These are phyloP conservation scores for Sciurus carolinensis DNA, from an alignment of 2,797 vertebrate genomes.

Conservation along the genomic window DNA sequence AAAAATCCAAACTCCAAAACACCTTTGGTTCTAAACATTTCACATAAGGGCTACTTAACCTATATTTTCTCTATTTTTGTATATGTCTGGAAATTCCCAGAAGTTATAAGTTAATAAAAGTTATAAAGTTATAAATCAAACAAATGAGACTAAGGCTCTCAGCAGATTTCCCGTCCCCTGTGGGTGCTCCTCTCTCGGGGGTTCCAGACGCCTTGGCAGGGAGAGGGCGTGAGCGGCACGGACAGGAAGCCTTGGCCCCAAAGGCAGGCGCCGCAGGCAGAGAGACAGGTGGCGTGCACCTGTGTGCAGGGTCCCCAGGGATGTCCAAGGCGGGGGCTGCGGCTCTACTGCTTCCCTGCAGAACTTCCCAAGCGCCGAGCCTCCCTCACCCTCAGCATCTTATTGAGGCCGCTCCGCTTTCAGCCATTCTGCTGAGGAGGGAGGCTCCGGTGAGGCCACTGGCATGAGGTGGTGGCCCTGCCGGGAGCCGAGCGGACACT, in stretches of 20 bases:
- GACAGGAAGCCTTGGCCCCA: neutral
- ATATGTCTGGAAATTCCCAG: neutral
- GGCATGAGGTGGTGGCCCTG: too few species aligned
- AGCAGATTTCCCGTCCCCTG: neutral
- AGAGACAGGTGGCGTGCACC: neutral
- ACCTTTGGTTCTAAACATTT: neutral
- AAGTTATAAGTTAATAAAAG: neutral
- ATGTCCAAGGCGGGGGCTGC: too few species aligned
- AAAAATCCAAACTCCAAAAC: neutral
- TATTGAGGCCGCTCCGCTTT: neutral
- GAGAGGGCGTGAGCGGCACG: neutral
- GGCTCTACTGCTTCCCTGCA: neutral
- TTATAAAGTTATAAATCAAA: neutral
- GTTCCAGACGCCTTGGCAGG: neutral
- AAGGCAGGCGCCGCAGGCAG: neutral
- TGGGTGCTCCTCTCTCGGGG: neutral
- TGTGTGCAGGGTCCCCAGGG: neutral
- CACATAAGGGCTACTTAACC: neutral
- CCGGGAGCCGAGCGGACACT: too few species aligned
- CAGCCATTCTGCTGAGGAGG: neutral
- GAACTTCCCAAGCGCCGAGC: rapidly evolving
- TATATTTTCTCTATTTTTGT: neutral
- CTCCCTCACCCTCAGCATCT: neutral
- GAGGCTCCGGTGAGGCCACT: neutral
- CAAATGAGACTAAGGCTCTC: neutral